These are phyloP conservation scores for Athrips mouffetella DNA, from an alignment of 2,888 invertebrate genomes.

Conservation along the genomic window DNA sequence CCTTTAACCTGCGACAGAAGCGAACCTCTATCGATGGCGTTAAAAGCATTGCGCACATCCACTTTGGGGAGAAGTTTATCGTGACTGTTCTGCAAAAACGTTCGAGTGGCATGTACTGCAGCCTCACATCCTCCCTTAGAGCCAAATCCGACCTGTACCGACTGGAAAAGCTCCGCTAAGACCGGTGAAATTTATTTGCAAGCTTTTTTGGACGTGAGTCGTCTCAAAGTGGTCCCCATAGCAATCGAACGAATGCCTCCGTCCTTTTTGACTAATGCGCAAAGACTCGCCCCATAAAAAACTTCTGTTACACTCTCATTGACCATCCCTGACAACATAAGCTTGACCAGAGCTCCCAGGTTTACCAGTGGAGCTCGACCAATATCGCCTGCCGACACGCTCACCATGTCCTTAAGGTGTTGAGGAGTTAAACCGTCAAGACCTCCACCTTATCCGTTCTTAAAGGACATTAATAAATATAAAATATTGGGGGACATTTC, in stretches of 20 bases:
- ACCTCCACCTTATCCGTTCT: background rate
- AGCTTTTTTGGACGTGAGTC: background rate
- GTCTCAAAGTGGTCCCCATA: conserved; percentile 1
- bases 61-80: background rate
- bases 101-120: no score
- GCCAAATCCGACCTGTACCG: conserved; percentile 5
- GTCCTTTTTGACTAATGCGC: conserved; percentile 6
- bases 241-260: conserved; percentile 8
- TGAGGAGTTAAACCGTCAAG: conserved; percentile 3
- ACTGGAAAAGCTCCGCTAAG: background rate
- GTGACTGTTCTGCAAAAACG: background rate
- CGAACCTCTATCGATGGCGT: background rate
- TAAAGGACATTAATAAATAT: no score
- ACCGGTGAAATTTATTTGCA: background rate
- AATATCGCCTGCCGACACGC: background rate
- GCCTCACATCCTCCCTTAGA: background rate
- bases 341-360: background rate
- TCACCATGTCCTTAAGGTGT: conserved; percentile 8
- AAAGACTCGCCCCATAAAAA: conserved; percentile 4
- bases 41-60: conserved; percentile 1
- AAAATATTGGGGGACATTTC: no score
- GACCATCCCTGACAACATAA: background rate
- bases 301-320: background rate
- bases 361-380: background rate
- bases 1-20: background rate